These are phyloP conservation scores for Sceloporus tristichus DNA, from an alignment of 2,113 vertebrate species.

Conservation along the genomic window DNA sequence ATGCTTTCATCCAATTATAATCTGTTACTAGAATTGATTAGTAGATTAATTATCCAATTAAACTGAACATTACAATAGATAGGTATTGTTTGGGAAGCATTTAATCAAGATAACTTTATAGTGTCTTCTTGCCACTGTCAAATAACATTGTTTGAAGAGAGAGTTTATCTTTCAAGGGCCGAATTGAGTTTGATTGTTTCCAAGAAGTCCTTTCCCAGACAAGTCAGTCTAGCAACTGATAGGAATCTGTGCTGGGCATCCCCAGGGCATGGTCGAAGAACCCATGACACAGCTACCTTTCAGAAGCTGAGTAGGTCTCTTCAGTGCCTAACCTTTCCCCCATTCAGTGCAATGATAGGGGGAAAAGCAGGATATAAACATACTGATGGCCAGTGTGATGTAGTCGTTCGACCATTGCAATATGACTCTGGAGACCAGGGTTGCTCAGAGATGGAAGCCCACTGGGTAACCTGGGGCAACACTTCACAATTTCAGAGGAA, in stretches of 20 bases:
- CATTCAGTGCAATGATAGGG: neutral
- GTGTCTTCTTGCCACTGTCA: neutral
- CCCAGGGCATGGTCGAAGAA: neutral
- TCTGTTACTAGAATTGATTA: constrained; percentile 9
- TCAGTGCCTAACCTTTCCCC: neutral
- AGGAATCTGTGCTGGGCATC: neutral
- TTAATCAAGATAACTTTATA: constrained; percentile 8
- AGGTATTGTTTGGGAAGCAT: neutral
- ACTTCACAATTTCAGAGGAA: too few species aligned
- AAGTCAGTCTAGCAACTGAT: neutral
- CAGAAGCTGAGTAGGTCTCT: neutral
- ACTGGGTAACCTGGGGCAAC: too few species aligned
- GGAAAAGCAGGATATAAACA: neutral
- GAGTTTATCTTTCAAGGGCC: neutral
- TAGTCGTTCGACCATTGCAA: too few species aligned
- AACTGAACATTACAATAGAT: neutral
- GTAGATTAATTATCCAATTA: constrained; percentile 33
- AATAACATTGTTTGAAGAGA: neutral
- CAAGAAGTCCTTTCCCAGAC: neutral
- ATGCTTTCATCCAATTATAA: neutral
- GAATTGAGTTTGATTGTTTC: neutral
- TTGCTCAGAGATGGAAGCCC: too few species aligned
- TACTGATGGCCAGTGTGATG: neutral
- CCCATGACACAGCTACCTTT: neutral
- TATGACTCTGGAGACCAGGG: too few species aligned